Evolutionary conservation across 1,140 invertebrate genomes (phyloP), one percentile per base, ranked within the genome.

Genomic region (Papilio aristodemus): DNA sequence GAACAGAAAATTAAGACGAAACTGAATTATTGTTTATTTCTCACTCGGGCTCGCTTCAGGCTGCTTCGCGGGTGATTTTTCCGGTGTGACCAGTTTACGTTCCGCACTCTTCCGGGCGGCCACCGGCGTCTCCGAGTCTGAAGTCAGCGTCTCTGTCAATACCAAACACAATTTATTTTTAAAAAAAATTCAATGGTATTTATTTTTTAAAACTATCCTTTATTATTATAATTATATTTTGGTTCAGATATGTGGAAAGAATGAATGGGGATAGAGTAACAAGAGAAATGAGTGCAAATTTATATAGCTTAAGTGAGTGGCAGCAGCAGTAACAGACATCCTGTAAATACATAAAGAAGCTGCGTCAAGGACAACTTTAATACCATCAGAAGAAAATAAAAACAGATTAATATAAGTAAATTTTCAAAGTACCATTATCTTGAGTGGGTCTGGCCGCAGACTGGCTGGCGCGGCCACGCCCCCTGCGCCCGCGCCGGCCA

Each of bases 71-170:
- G 87, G 87, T 0, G 87, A 88, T 54, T 87, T 88, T 59, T 90
- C 87, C 0, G 87, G 87, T 4, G 87, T 90, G 19, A 73, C 78
- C 14, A 88, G 75, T 63, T 87, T 90, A 22, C 87, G 77, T 50
- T 90, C 86, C 4, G 76, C 71, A 6, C 60, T 71, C 60, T 84
- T 86, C 8, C 32, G 75, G 0, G 67, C 60, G 1, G 74, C 62
- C 6, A 75, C 71, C 11, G 84, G 79, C 0, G 84, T 81, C 71
- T 90, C 87, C 0, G 86, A 90, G 17, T 81, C 87, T 0, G 87
- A 89, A 6, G 87, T 87, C 4, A 84, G 76, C 0, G 83, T 85
- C 57, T 90, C 87, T 85, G 72, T 46, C n/a, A 69, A 68, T 64
- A 50, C 22, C 19, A 9, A 41, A 41, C 9, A 14, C 39, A 25